Base-by-base conservation (phyloP, 2,113 vertebrate species). In the Pardalotus punctatus region DNA sequence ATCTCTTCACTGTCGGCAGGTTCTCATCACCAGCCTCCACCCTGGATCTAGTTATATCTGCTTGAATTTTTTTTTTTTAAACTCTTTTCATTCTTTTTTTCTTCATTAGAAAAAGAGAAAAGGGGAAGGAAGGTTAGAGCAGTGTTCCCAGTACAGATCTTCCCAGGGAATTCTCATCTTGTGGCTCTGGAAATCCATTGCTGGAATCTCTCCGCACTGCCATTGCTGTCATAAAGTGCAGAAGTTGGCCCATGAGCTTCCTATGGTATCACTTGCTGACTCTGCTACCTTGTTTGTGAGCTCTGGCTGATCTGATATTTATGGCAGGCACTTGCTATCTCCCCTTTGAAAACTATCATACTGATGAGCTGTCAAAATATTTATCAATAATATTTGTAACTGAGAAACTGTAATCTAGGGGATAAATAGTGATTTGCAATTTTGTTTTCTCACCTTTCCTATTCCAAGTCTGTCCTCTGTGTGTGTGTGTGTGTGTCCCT, bases 21-120 rank as follows among this genome's bases (percentile, higher is more conserved):
- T 94, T 90, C 72, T 88, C 36, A 64, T 83, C 71, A 92, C 40
- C 64, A 88, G 64, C 92, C 90, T 93, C 82, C 85, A 88, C 64
- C 74, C 69, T 70, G 47, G 60, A 83, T 87, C 36, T 36, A 35
- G 51, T 77, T 90, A 71, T 80, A 88, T 51, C 71, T 95, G 62
- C 54, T 54, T 40, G 42, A 42, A 2, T 58, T 69, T 50, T 47
- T 48, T 50, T 58, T 38, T 11, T 47, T 15, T 33, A 5, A 64
- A n/a, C 35, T 78, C 24, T 56, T 53, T 76, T 47, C 9, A 27
- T 31, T 50, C 23, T 76, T 79, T 64, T 86, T 11, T 28, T 4
- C 22, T 76, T 51, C 16, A 12, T n/a, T 47, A 64, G 67, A 61
- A 65, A 71, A 86, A 72, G 38, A 90, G 60, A 78, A 45, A 62